A percentile compares a stretch with the other conserved stretches of the same genome.
Conservation (phyloP, 2,888 invertebrate genomes). For the Liopterus haemorrhoidalis region DNA sequence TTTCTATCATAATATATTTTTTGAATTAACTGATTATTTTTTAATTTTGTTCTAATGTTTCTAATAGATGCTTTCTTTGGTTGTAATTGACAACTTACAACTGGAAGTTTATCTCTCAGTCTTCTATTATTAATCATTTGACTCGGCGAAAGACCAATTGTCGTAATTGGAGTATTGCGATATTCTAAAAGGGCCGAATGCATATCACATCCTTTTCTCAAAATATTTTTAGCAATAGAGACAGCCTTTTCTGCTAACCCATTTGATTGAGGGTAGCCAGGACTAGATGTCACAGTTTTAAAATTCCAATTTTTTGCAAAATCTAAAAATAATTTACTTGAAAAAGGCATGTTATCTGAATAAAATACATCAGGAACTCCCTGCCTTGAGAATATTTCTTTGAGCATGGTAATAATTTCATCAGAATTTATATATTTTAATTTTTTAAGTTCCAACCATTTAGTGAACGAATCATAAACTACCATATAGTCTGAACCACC, state of each 20-base stretch:
- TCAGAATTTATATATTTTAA: conserved; percentile 6
- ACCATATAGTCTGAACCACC: conserved; percentile 19
- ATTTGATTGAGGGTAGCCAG: conserved; percentile 22
- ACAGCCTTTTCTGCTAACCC: conserved; percentile 21
- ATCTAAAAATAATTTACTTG: conserved; percentile 10
- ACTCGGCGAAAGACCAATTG: too few species aligned
- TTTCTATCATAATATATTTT: too few species aligned
- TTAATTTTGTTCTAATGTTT: too few species aligned
- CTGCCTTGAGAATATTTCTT: conserved; percentile 22
- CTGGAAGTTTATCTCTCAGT: too few species aligned
- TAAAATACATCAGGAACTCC: conserved; percentile 25
- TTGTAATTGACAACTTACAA: too few species aligned
- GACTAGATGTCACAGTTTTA: conserved; percentile 19
- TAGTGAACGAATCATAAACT: conserved; percentile 23
- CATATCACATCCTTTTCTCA: too few species aligned
- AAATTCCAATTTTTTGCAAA: conserved; percentile 21
- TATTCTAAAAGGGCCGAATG: too few species aligned
- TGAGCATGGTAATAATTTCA: conserved; percentile 16
- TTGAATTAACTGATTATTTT: too few species aligned
- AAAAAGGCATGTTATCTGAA: conserved; percentile 25
- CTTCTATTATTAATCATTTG: too few species aligned
- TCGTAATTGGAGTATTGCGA: too few species aligned
- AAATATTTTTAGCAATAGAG: conserved; percentile 16
- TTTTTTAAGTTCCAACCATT: conserved; percentile 19
- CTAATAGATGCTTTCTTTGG: too few species aligned